Conservation (phyloP, 2,113 vertebrate species). For the Poeciliopsis occidentalis region DNA sequence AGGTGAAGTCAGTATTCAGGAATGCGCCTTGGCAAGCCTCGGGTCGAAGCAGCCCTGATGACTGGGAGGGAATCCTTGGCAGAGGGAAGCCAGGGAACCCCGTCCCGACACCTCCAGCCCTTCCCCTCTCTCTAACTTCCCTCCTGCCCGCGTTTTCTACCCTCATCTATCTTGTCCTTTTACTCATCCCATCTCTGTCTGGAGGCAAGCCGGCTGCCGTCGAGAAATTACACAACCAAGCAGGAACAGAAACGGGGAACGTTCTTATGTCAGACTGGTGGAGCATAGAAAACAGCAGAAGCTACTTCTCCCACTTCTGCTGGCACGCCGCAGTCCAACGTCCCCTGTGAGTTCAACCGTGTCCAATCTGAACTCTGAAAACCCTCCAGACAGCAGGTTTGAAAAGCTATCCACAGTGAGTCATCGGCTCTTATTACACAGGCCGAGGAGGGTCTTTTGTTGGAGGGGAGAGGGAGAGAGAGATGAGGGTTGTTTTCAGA, state of each 20-base stretch:
- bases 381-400: conserved; percentile 51
- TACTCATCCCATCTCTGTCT: conserved; percentile 67
- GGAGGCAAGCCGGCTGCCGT: conserved; percentile 70
- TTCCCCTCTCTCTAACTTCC: conserved; percentile 23
- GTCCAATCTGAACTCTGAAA: conserved; percentile 55
- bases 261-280: conserved; percentile 64
- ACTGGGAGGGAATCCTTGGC: conserved; percentile 86
- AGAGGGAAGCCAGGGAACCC: conserved; percentile 78
- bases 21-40: conserved; percentile 80
- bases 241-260: conserved; percentile 63
- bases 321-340: conserved; percentile 50
- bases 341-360: conserved; percentile 46
- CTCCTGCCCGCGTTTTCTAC: neutral
- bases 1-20: conserved; percentile 78
- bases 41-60: conserved; percentile 75
- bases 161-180: conserved; percentile 46
- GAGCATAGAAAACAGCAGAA: conserved; percentile 70
- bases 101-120: conserved; percentile 58
- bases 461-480: conserved; percentile 16
- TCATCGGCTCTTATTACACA: conserved; percentile 51
- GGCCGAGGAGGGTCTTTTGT: conserved; percentile 10
- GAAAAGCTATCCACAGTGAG: conserved; percentile 42
- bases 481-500: conserved; percentile 2
- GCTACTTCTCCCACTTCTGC: conserved; percentile 49
- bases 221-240: conserved; percentile 64